phyloP scores from a whole-genome alignment of 2,113 vertebrate genomes.

The Globicephala melas region DNA sequence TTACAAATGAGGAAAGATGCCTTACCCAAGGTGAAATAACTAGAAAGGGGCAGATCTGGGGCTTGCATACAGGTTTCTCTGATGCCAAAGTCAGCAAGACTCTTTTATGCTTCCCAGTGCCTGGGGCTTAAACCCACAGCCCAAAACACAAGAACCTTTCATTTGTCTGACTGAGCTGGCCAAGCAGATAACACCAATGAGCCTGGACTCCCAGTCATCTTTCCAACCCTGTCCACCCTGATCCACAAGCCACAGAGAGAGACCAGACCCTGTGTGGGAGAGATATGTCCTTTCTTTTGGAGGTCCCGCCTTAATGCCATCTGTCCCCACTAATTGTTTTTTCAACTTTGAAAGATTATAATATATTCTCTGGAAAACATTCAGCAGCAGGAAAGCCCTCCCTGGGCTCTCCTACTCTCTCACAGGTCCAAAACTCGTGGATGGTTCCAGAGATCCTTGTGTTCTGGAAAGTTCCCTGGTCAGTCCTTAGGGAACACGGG shows the following conservation, averaged over 20 bases:
- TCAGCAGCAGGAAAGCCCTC: constrained; percentile 49
- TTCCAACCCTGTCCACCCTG: not conserved
- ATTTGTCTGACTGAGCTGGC: not conserved
- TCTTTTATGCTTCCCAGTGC: not conserved
- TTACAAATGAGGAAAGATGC: not conserved
- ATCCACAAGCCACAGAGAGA: not conserved
- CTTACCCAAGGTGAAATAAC: not conserved
- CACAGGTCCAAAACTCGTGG: constrained; percentile 7
- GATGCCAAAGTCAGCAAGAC: not conserved
- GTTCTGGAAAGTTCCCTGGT: constrained; percentile 48
- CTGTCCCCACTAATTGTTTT: not conserved
- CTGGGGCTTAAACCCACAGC: not conserved
- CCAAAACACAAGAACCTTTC: not conserved
- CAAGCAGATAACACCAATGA: not conserved
- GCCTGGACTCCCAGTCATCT: not conserved
- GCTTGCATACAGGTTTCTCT: not conserved
- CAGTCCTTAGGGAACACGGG: not conserved
- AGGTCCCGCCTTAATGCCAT: not conserved
- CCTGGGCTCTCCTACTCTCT: constrained; percentile 40
- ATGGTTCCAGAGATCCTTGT: constrained; percentile 21
- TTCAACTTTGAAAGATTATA: constrained; percentile 68
- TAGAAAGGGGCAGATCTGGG: not conserved
- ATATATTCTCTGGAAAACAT: constrained; percentile 65
- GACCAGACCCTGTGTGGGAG: not conserved
- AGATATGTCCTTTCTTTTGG: not conserved